phyloP scores from a whole-genome alignment of 2,113 vertebrate genomes.

The Periophthalmodon schlosseri region DNA sequence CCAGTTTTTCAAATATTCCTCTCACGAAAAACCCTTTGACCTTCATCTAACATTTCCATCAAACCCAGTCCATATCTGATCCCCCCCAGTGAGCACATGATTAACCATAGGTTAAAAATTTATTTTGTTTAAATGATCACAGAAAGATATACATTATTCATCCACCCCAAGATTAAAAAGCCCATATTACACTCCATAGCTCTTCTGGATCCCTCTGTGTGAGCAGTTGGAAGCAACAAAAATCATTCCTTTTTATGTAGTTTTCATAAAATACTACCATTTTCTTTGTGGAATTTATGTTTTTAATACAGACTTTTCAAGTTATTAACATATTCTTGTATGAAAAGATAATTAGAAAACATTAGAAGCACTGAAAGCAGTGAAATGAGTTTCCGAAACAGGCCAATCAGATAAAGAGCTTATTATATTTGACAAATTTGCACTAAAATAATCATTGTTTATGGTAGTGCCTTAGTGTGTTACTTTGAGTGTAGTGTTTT shows the following conservation, averaged over 20 bases:
- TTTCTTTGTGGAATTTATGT: conserved; percentile 1
- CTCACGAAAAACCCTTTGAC: conserved; percentile 35
- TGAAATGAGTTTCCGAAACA: neutral
- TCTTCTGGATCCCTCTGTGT: conserved; percentile 24
- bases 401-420: neutral
- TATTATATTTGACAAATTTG: neutral
- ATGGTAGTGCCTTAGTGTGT: neutral
- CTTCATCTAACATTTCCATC: conserved; percentile 47
- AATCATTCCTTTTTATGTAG: conserved; percentile 14
- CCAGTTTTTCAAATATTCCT: neutral
- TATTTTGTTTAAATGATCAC: conserved; percentile 52
- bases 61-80: conserved; percentile 5
- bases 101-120: conserved; percentile 57
- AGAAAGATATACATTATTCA: conserved; percentile 64
- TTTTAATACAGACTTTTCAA: neutral
- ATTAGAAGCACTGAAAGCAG: neutral
- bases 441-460: neutral
- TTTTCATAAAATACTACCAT: conserved; percentile 25
- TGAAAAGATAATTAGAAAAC: neutral
- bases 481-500: neutral
- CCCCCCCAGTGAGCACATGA: conserved; percentile 28
- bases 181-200: conserved; percentile 50
- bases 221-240: conserved; percentile 35
- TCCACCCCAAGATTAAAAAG: conserved; percentile 55
- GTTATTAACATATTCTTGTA: neutral